phyloP scores from a whole-genome alignment of 2,888 invertebrate genomes.

The Sussaba pulchella region DNA sequence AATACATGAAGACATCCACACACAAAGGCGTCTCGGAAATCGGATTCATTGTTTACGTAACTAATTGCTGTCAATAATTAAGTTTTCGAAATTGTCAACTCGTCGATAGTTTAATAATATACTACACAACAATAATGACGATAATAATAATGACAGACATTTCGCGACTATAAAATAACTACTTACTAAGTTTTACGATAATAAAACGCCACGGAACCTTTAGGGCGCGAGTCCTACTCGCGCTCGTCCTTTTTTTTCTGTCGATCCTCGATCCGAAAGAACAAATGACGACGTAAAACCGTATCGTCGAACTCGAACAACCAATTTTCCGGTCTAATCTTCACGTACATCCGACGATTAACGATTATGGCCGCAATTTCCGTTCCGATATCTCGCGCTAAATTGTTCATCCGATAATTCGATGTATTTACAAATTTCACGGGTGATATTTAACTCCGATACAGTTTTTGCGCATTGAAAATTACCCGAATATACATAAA shows the following conservation, averaged over 20 bases:
- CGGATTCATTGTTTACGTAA: too few species aligned
- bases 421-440: conserved; percentile 10
- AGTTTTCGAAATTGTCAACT: too few species aligned
- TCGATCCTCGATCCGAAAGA: conserved; percentile 20
- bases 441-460: conserved; percentile 20
- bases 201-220: too few species aligned
- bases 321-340: conserved; percentile 44
- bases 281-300: conserved; percentile 37
- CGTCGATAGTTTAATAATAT: too few species aligned
- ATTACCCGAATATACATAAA: conserved; percentile 33
- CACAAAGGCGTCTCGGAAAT: too few species aligned
- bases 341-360: conserved; percentile 20
- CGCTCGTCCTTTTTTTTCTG: neutral
- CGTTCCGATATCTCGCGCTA: conserved; percentile 20
- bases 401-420: conserved; percentile 43
- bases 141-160: too few species aligned
- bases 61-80: too few species aligned
- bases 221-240: too few species aligned
- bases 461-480: conserved; percentile 44
- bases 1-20: too few species aligned
- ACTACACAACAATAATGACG: too few species aligned
- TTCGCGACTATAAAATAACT: too few species aligned
- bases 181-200: too few species aligned
- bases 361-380: conserved; percentile 27
- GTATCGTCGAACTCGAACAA: conserved; percentile 23